Conservation (phyloP, 2,797 vertebrate genomes). For the Anas flavirostris region DNA sequence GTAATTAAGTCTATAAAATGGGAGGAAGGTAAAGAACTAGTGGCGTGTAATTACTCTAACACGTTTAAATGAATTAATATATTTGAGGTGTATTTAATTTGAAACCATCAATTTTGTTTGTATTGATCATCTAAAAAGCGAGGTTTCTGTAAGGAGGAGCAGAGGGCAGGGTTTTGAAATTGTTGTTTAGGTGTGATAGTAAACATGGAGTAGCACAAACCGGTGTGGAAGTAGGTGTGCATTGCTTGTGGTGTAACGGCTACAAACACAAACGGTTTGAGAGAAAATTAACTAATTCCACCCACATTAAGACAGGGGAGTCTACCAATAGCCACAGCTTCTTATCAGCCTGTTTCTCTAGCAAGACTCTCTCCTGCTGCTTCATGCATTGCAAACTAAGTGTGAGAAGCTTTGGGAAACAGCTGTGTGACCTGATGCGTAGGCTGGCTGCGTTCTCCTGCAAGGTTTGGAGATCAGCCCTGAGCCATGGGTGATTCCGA, state of each 20-base stretch:
- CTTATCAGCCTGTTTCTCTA: background rate
- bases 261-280: slow-evolving; percentile 28
- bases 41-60: background rate
- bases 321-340: slow-evolving; percentile 24
- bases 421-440: too few relatives aligned
- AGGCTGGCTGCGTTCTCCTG: too few relatives aligned
- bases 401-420: background rate
- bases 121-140: background rate
- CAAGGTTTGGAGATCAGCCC: too few relatives aligned
- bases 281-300: slow-evolving; percentile 19
- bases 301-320: background rate
- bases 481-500: too few relatives aligned
- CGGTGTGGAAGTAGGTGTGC: background rate
- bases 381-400: background rate
- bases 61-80: background rate
- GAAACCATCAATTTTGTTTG: background rate
- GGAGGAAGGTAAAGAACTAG: background rate
- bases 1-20: slow-evolving; percentile 8
- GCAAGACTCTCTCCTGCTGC: background rate
- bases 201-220: background rate
- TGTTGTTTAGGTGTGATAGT: background rate
- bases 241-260: background rate
- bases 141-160: background rate
- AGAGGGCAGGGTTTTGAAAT: background rate
- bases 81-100: background rate